Evolutionary conservation across 2,797 vertebrate genomes (phyloP), one percentile per base, ranked within the genome.

Genomic region (Hoplostethus atlanticus): DNA sequence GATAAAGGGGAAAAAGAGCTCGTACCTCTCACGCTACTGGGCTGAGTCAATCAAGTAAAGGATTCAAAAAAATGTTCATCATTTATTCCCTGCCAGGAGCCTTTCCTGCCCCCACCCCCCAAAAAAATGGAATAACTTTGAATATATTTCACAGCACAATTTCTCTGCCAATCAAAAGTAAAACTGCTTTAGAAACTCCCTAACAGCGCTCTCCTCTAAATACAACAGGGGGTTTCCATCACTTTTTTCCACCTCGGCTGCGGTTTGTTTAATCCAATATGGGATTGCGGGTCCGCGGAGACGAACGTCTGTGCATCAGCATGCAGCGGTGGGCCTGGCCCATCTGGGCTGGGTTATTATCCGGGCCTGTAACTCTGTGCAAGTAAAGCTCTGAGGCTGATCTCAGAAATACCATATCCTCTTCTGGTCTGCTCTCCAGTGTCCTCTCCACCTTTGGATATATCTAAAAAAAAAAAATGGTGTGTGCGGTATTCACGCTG

Each of bases 101-200:
- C 55, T 84, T 77, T 86, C 48, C 77, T 78, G 48, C 21, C 21
- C 21, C 21, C 21, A 66, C 75, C 64, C 58, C 63, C 10, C 30
- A 48, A 62, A 62, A 64, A 70, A 48, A 61, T 73, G 69, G 78
- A 85, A 86, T 84, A 78, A 77, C 76, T 77, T 70, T 84, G 59
- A 87, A 89, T 87, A 80, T 71, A 91, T 89, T 85, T 86, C 78
- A 86, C 15, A 28, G 58, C 59, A 47, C 69, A 68, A 68, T 76
- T 85, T 85, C 82, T 79, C 78, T 82, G 86, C 76, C 88, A 86
- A 82, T 86, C 85, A 80, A 73, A 88, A 84, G 83, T 82, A 54
- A 85, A 79, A 63, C 48, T 70, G 64, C 72, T 71, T 73, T 40
- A 51, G 56, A 79, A 78, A 83, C 61, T 77, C 54, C 66, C 64